Base-by-base conservation (phyloP, 2,888 invertebrate genomes). In the Physocephala rufipes region DNA sequence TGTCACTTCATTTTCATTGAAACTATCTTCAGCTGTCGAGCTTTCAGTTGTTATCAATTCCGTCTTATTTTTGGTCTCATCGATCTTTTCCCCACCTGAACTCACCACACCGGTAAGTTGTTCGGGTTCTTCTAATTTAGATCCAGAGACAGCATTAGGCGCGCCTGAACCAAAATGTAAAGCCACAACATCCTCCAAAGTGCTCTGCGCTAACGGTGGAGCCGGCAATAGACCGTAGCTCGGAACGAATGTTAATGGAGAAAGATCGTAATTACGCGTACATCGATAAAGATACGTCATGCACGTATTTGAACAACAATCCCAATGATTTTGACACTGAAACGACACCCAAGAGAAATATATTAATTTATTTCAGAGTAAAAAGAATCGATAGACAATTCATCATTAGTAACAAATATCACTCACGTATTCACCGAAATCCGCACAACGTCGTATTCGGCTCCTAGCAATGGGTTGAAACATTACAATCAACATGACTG, bases 271-370 rank as follows among this genome's bases (percentile, higher is more conserved):
- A 61, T 69, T 73, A 0, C 74, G 63, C 21, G 80, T 73, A 74
- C 85, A 78, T 68, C 82, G 73, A 71, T 79, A 80, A 70, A 77
- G 62, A 66, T 82, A 85, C 13, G 79, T 82, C 73, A 83, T 74
- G 70, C 86, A 86, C 24, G 79, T 83, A 45, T 79, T 75, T 0
- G 86, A 83, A 62, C 86, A 86, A 66, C 86, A 86, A 7, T 86
- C 84, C 76, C 73, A 76, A 73, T 85, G 84, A 55, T 77, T 79
- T 53, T 79, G 81, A 28, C 86, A 86, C 86, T 85, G 19, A 12
- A 70, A 62, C 1, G 13, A 36, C 55, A 15, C 43, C 28, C 36
- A 19, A n/a, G n/a, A n/a, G n/a, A n/a, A n/a, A n/a, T n/a, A n/a
- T n/a, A n/a, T n/a, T n/a, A n/a, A n/a, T n/a, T n/a, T n/a, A n/a